Conservation (phyloP, 2,113 vertebrate species). For the Balaeniceps rex region DNA sequence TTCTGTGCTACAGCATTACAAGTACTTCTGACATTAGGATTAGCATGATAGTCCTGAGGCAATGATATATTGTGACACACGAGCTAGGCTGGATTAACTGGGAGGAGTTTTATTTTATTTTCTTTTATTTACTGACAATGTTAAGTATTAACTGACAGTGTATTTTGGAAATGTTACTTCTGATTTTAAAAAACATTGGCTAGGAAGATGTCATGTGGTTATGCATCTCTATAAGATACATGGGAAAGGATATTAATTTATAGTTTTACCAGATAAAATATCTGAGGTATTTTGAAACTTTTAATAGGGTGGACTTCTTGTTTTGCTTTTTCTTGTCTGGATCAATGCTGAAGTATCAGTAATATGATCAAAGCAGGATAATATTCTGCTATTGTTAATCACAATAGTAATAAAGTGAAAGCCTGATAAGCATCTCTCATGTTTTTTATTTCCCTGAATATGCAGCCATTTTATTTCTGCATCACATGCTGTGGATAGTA, state of each 20-base stretch:
- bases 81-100: not conserved
- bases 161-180: not conserved
- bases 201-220: not conserved
- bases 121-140: not conserved
- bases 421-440: not conserved
- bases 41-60: not conserved
- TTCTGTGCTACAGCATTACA: not conserved
- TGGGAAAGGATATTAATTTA: not conserved
- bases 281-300: not conserved
- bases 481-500: not conserved
- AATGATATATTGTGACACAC: not conserved
- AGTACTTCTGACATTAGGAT: not conserved
- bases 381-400: not conserved
- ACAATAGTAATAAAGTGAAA: not conserved
- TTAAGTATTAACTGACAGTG: not conserved
- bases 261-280: not conserved
- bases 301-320: not conserved
- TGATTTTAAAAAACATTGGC: not conserved
- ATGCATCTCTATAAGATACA: not conserved
- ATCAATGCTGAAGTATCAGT: not conserved
- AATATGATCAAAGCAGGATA: not conserved
- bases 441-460: not conserved
- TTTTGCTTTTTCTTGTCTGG: not conserved
- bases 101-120: not conserved
- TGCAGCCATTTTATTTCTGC: not conserved